These are phyloP conservation scores for Tenualosa ilisha DNA, from an alignment of 2,797 vertebrate genomes.

Conservation along the genomic window DNA sequence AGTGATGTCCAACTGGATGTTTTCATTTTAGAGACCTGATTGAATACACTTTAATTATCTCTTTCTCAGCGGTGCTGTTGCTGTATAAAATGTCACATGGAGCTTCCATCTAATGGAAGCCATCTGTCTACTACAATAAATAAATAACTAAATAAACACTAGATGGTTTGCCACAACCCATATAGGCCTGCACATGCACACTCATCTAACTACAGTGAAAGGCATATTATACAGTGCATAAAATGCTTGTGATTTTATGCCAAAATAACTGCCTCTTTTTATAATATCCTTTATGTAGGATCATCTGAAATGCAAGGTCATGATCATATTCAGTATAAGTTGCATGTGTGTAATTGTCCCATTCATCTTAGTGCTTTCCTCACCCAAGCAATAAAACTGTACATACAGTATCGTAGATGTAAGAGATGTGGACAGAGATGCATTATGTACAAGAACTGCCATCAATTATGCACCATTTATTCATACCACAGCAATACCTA, in stretches of 20 bases:
- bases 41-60: constrained; percentile 64
- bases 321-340: background rate
- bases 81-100: constrained; percentile 54
- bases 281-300: background rate
- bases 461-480: constrained; percentile 76
- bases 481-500: constrained; percentile 70
- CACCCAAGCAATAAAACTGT: constrained; percentile 40
- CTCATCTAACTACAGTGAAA: background rate
- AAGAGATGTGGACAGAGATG: constrained; percentile 53
- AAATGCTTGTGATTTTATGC: background rate
- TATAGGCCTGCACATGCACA: constrained; percentile 38
- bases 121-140: constrained; percentile 57
- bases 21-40: constrained; percentile 62
- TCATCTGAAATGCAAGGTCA: background rate
- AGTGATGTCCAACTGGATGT: constrained; percentile 57
- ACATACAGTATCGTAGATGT: constrained; percentile 34
- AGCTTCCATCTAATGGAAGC: constrained; percentile 59
- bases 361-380: constrained; percentile 17
- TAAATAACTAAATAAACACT: background rate
- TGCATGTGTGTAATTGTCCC: background rate
- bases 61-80: constrained; percentile 55
- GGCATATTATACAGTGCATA: background rate
- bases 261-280: background rate
- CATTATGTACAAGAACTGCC: constrained; percentile 65
- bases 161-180: background rate